Evolutionary conservation across 1,140 invertebrate species (phyloP).

Genomic region (Melitaea cinxia): DNA sequence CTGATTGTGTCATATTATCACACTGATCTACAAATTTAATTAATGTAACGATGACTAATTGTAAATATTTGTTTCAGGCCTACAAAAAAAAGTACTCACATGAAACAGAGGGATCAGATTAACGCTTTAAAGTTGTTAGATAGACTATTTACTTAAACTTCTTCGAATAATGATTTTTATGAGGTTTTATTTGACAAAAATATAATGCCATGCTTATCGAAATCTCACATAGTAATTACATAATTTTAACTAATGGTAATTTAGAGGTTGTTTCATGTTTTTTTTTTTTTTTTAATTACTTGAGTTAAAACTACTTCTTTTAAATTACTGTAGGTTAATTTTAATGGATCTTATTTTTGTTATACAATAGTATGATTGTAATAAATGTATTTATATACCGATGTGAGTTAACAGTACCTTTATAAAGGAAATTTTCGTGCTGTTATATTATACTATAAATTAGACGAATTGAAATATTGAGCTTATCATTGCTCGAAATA

Average conservation of each 20-base stretch:
- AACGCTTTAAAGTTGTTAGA: conserved; percentile 21
- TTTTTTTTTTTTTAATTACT: neutral
- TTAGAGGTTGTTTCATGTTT: conserved; percentile 2
- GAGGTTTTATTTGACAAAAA: conserved; percentile 10
- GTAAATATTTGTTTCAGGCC: conserved; percentile 46
- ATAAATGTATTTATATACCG: conserved; percentile 47
- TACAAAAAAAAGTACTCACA: conserved; percentile 49
- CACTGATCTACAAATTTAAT: neutral
- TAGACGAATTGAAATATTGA: conserved; percentile 12
- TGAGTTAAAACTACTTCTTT: neutral
- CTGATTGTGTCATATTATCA: too few species aligned
- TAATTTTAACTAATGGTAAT: conserved; percentile 16
- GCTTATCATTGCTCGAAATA: conserved; percentile 22
- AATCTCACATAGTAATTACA: conserved; percentile 1
- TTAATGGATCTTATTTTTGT: conserved; percentile 12
- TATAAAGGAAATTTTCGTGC: conserved; percentile 18
- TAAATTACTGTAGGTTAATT: conserved; percentile 10
- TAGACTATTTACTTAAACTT: conserved; percentile 14
- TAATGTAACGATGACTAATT: neutral
- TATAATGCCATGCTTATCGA: neutral
- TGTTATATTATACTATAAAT: conserved; percentile 5
- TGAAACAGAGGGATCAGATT: conserved; percentile 28
- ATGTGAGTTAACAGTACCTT: too few species aligned
- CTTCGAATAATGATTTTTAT: conserved; percentile 17
- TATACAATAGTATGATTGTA: conserved; percentile 28